Percentiles rank a stretch among this genome's conserved stretches.
Conservation (phyloP, 2,888 invertebrate species). For the Calephelis perditalis region DNA sequence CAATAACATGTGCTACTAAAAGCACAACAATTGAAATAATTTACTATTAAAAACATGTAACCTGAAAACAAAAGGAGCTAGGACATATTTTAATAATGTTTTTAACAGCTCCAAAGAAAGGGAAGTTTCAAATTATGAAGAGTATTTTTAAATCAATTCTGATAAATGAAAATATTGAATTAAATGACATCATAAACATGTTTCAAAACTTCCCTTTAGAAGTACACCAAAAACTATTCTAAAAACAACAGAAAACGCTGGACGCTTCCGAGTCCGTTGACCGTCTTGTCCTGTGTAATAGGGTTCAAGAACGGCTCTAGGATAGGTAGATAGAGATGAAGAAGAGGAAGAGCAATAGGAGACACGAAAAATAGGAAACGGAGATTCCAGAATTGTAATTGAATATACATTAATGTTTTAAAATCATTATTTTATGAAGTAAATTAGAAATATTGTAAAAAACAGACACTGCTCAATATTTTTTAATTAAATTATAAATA, state of each 20-base stretch:
- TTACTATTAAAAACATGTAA: slow-evolving; percentile 31
- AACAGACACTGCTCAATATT: too few relatives aligned
- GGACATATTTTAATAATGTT: slow-evolving; percentile 38
- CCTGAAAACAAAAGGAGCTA: slow-evolving; percentile 22
- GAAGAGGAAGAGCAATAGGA: slow-evolving; percentile 1
- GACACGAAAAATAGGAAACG: not conserved
- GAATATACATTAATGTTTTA: too few relatives aligned
- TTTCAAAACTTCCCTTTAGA: slow-evolving; percentile 17
- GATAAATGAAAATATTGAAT: too few relatives aligned
- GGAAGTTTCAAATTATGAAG: slow-evolving; percentile 3
- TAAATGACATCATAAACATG: not conserved
- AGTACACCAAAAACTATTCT: slow-evolving; percentile 46
- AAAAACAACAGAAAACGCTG: slow-evolving; percentile 42
- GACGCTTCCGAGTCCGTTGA: slow-evolving; percentile 50
- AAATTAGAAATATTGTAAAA: too few relatives aligned
- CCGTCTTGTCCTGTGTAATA: slow-evolving; percentile 67
- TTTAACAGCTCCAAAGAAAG: slow-evolving; percentile 36
- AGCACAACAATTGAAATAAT: slow-evolving; percentile 33
- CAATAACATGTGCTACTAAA: not conserved
- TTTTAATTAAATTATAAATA: too few relatives aligned
- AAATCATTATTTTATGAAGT: too few relatives aligned
- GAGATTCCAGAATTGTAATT: not conserved
- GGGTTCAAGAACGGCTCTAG: slow-evolving; percentile 62
- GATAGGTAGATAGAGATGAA: not conserved
- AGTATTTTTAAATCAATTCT: too few relatives aligned